Evolutionary conservation across 2,888 invertebrate genomes (phyloP).

Genomic region (Gortyna flavago): DNA sequence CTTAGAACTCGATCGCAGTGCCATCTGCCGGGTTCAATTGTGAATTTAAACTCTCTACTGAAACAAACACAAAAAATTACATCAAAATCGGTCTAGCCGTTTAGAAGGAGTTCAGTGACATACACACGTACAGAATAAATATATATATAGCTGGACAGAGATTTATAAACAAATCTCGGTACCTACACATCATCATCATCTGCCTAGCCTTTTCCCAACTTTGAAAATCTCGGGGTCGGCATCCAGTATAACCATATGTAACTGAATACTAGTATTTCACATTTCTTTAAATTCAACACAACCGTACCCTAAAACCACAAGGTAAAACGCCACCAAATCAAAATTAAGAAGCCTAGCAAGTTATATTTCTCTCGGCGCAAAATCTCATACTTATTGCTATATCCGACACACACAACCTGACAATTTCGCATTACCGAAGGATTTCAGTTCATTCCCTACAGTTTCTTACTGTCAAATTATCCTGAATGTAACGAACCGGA

Average conservation of each 20-base stretch:
- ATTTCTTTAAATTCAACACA: conserved; percentile 19
- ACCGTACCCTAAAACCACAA: conserved; percentile 16
- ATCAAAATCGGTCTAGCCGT: not conserved
- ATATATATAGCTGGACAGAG: not conserved
- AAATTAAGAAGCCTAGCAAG: conserved; percentile 45
- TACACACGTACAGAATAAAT: too few relatives aligned
- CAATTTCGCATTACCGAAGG: conserved; percentile 67
- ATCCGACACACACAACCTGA: conserved; percentile 51
- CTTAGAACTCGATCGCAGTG: too few relatives aligned
- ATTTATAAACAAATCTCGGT: conserved; percentile 22
- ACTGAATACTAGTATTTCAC: too few relatives aligned
- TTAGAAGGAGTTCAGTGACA: not conserved
- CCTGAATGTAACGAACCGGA: conserved; percentile 76
- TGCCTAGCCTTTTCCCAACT: too few relatives aligned
- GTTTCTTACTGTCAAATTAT: conserved; percentile 75
- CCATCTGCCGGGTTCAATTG: not conserved
- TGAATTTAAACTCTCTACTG: not conserved
- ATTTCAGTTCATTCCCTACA: conserved; percentile 71
- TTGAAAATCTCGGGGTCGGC: too few relatives aligned
- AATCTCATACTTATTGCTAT: conserved; percentile 51
- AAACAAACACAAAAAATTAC: not conserved
- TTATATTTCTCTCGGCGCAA: conserved; percentile 51
- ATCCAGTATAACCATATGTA: too few relatives aligned
- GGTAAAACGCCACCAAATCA: conserved; percentile 25
- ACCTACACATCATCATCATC: not conserved